Base-by-base conservation (phyloP, 2,113 vertebrate genomes). In the Junco hyemalis region DNA sequence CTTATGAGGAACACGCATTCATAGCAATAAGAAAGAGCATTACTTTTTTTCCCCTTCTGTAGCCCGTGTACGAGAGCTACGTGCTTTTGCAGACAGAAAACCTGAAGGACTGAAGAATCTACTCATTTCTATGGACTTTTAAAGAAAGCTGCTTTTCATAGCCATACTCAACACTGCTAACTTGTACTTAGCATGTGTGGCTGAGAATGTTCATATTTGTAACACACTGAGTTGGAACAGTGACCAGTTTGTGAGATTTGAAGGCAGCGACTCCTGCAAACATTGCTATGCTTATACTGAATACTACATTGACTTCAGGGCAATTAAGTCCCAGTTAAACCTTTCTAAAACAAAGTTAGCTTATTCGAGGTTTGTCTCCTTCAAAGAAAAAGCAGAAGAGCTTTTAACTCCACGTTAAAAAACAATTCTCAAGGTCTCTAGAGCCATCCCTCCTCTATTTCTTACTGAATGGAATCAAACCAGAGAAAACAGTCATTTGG, bases 61-160 rank as follows among this genome's bases (percentile, higher is more conserved):
- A 80, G 12, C 35, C 51, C 76, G 71, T 15, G 79, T 92, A 96
- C 51, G 72, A 96, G 96, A 61, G 31, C 64, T 92, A 96, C 80
- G 72, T 97, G 94, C 87, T 84, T 61, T 68, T 79, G 54, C 68
- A 78, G 74, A 81, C 3, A 36, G 40, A 93, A 93, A 88, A 90
- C 20, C 73, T 82, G 59, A 61, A 72, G 61, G 54, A 54, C 68
- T 78, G 28, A 92, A 86, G 61, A 94, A 92, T 63, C 70, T n/a
- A 31, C 59, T 65, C 21, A 38, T 81, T 92, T 80, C 81, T 63
- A 54, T 22, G 42, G 17, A 63, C 47, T 36, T 88, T 35, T 51
- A 90, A 90, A 96, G 81, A 97, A 96, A 88, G 94, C 24, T n/a
- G 53, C 96, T 95, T 96, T 95, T 97, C 95, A 97, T 47, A 86